Evolutionary conservation across 2,113 vertebrate genomes (phyloP), one percentile per base, ranked within the genome.

Genomic region (Bubo blakistoni): DNA sequence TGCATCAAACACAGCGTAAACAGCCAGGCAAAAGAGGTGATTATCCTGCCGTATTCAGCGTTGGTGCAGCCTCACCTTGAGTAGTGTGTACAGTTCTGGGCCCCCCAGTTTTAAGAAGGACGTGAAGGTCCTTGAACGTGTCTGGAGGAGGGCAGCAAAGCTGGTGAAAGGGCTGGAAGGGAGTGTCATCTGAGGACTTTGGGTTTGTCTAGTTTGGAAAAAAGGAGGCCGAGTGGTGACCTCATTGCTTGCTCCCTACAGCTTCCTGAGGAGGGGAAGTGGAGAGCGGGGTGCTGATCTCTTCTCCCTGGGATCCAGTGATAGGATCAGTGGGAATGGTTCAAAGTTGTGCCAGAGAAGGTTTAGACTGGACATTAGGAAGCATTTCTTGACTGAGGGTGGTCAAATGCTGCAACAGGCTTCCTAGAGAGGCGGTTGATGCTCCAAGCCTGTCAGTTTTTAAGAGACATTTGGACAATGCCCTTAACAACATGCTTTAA

Each of bases 251-350:
- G 22, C 29, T 62, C 36, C 62, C 27, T 62, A 8, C 24, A 24
- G 38, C 21, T 71, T 32, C n/a, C 16, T 71, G 46, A 38, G 32
- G 72, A 46, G 20, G 27, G 25, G 24, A 73, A 55, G 15, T 30
- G 54, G 78, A n/a, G 77, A 77, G 12, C 8, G 52, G 55, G n/a
- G 4, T 78, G 71, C 58, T 82, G 65, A 44, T 38, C 24, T 34
- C 22, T 54, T 61, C 46, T 55, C 40, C 42, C 17, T 57, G 25
- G 0, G 0, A n/a, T 67, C 32, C 6, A 11, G 36, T 57, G 38
- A 42, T 5, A 47, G 44, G 36, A 19, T 4, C 12, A 0, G 0
- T 55, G 40, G 51, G 40, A 78, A 27, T 61, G n/a, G 32, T 91
- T 78, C 58, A 30, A 38, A 91, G 52, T n/a, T 54, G 38, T 26